Conservation (phyloP, 2,888 invertebrate species). For the Venustoraphidia nigricollis region DNA sequence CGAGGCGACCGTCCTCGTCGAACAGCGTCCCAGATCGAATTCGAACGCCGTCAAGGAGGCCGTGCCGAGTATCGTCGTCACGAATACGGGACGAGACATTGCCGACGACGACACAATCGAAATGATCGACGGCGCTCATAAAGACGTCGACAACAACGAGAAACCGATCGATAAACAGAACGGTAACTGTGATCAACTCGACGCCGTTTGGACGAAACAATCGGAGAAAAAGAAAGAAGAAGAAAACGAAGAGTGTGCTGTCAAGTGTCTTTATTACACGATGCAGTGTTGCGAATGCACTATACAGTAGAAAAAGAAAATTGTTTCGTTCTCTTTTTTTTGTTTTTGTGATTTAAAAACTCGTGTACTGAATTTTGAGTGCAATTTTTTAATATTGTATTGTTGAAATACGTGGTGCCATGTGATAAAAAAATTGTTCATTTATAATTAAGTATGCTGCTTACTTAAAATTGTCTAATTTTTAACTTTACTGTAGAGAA, state of each 20-base stretch:
- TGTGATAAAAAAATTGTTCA: no score
- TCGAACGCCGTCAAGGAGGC: not conserved
- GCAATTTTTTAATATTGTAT: no score
- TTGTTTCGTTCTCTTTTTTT: no score
- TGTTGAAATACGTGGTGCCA: no score
- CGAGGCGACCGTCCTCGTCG: slow-evolving; percentile 17
- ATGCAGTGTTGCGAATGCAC: slow-evolving; percentile 50
- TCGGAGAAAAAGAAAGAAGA: slow-evolving; percentile 15
- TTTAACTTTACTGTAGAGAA: no score
- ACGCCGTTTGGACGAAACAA: slow-evolving; percentile 9
- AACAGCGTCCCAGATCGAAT: slow-evolving; percentile 9
- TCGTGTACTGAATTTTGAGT: no score
- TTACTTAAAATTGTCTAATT: no score
- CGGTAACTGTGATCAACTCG: slow-evolving; percentile 14
- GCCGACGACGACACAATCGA: slow-evolving; percentile 5
- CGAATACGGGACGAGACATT: slow-evolving; percentile 7
- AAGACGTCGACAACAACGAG: slow-evolving; percentile 13
- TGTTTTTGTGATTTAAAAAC: no score
- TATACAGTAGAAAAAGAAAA: slow-evolving; percentile 14
- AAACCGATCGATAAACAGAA: slow-evolving; percentile 14
- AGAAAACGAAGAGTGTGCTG: slow-evolving; percentile 40
- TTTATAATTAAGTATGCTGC: no score
- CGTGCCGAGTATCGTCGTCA: not conserved
- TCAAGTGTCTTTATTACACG: slow-evolving; percentile 44
- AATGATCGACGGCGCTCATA: slow-evolving; percentile 9